phyloP scores from a whole-genome alignment of 2,888 invertebrate genomes.

The Sphaerophoria rueppellii region DNA sequence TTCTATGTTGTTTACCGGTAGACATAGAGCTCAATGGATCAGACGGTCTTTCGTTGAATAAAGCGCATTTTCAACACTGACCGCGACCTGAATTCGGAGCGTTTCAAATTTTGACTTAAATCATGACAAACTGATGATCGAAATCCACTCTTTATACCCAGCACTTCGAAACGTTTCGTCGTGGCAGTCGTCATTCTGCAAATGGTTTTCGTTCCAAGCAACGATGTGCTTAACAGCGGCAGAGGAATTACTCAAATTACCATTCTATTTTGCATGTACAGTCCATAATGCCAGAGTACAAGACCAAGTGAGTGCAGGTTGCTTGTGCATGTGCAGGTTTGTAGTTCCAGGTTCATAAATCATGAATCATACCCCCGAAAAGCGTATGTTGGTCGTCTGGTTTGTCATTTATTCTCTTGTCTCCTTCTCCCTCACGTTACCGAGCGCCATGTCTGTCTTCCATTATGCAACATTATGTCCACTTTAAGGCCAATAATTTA shows the following conservation, averaged over 20 bases:
- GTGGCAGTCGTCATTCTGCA: background rate
- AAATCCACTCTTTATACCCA: conserved; percentile 18
- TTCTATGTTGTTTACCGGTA: no score
- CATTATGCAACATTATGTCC: conserved; percentile 67
- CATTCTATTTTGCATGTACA: conserved; percentile 25
- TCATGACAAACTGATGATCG: conserved; percentile 8
- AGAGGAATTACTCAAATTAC: conserved; percentile 23
- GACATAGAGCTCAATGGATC: conserved; percentile 16
- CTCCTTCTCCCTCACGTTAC: background rate
- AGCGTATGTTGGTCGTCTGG: conserved; percentile 37
- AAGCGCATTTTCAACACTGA: background rate
- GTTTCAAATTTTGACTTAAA: conserved; percentile 18
- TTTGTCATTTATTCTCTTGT: background rate
- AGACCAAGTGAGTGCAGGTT: background rate
- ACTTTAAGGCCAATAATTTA: conserved; percentile 69
- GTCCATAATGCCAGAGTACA: conserved; percentile 43
- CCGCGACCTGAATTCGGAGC: conserved; percentile 4
- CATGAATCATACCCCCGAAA: conserved; percentile 48
- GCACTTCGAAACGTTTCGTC: background rate
- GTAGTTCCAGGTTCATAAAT: conserved; percentile 51
- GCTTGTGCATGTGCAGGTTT: background rate
- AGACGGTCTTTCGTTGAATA: background rate
- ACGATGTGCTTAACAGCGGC: background rate
- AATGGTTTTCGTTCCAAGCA: conserved; percentile 9
- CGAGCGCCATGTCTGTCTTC: conserved; percentile 6